Percentiles rank a stretch among this genome's conserved stretches.
Evolutionary conservation across 1,140 invertebrate species (phyloP).

Genomic region (Tetramorium simillimum): DNA sequence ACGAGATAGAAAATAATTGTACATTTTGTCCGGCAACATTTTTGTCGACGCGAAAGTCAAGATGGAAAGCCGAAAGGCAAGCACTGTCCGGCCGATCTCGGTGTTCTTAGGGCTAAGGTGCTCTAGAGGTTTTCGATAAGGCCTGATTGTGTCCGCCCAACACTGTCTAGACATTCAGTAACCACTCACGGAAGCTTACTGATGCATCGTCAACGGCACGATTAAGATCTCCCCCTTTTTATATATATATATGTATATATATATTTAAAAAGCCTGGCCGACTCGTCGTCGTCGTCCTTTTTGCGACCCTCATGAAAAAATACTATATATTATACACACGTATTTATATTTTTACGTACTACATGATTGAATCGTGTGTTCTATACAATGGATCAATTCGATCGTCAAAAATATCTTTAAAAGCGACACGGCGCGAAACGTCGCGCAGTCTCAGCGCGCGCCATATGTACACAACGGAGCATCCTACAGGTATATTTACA

Average conservation of each 20-base stretch:
- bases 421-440: conserved; percentile 22
- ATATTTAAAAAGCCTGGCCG: conserved; percentile 17
- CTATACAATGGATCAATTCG: conserved; percentile 37
- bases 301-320: conserved; percentile 50
- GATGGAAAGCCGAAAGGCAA: background rate
- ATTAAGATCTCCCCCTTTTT: conserved; percentile 9
- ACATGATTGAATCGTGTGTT: conserved; percentile 26
- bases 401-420: conserved; percentile 59
- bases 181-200: conserved; percentile 18
- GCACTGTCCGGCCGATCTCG: background rate
- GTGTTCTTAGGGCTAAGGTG: conserved; percentile 5
- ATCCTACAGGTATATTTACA: conserved; percentile 49
- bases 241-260: no score
- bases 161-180: conserved; percentile 29
- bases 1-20: background rate
- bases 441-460: conserved; percentile 1
- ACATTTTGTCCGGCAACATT: background rate
- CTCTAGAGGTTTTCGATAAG: conserved; percentile 24
- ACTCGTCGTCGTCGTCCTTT: conserved; percentile 7
- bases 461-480: conserved; percentile 42
- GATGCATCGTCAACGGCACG: conserved; percentile 13
- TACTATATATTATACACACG: conserved; percentile 59
- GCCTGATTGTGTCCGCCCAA: conserved; percentile 42
- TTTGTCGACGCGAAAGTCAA: background rate
- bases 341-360: conserved; percentile 39